Percentiles rank a stretch among this genome's conserved stretches.
phyloP scores from a whole-genome alignment of 2,113 vertebrate species.

The Diadophis punctatus region DNA sequence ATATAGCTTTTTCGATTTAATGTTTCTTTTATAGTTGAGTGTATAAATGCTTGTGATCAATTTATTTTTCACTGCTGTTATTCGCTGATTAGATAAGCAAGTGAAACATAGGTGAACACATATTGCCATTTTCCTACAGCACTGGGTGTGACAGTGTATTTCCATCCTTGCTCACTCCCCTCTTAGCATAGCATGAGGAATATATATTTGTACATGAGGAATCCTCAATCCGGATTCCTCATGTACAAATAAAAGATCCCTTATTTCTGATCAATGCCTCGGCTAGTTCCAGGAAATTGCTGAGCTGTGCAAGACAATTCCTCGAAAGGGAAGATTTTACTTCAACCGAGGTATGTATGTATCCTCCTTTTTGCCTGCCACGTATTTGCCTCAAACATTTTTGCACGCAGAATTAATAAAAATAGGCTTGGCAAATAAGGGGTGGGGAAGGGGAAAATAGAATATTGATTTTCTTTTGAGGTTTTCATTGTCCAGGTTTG shows the following conservation, averaged over 20 bases:
- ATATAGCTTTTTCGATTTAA: not conserved
- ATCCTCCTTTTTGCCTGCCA: not conserved
- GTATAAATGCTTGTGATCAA: not conserved
- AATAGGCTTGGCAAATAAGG: not conserved
- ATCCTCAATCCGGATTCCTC: not conserved
- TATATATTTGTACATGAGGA: no score
- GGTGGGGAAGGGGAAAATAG: not conserved
- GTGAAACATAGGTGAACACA: not conserved
- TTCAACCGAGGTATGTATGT: not conserved
- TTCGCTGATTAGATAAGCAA: not conserved
- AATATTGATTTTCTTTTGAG: not conserved
- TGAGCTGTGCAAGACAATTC: not conserved
- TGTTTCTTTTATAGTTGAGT: not conserved
- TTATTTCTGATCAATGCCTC: not conserved
- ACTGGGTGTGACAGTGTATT: not conserved
- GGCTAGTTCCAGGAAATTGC: not conserved
- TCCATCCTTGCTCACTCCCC: not conserved
- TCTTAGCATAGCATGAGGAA: not conserved
- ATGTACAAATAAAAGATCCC: not conserved
- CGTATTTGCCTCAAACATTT: not conserved
- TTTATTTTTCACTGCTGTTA: not conserved
- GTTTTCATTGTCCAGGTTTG: slow-evolving; percentile 5
- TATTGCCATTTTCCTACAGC: not conserved
- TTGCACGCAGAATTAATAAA: not conserved
- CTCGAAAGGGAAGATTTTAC: not conserved